phyloP scores from a whole-genome alignment of 2,797 vertebrate species.

The Chloroceryle inda region DNA sequence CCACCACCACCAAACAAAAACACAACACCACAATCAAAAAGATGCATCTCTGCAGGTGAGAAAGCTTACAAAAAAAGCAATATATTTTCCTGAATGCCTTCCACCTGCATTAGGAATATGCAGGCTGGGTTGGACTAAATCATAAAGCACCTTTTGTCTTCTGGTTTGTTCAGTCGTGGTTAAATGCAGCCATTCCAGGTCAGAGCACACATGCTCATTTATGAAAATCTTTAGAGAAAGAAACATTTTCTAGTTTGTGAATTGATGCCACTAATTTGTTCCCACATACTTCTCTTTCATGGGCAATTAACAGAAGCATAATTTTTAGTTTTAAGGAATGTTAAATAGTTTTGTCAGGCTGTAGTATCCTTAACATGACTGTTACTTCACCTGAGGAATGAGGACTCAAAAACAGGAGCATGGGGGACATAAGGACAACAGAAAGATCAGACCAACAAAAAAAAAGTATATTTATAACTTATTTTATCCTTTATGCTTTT shows the following conservation, averaged over 20 bases:
- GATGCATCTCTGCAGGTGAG: neutral
- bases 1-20: neutral
- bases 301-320: neutral
- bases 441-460: neutral
- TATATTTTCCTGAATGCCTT: neutral
- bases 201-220: neutral
- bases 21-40: neutral
- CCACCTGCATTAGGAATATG: conserved; percentile 58
- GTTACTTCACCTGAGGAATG: neutral
- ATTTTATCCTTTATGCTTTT: neutral
- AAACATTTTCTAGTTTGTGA: neutral
- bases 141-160: conserved; percentile 32
- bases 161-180: neutral
- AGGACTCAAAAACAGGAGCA: neutral
- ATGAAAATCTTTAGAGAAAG: neutral
- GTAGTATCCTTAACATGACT: neutral
- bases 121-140: neutral
- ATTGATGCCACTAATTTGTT: neutral
- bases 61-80: conserved; percentile 4
- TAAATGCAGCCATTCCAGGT: neutral
- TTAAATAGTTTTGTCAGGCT: neutral
- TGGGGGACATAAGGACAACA: neutral
- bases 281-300: neutral
- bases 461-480: neutral
- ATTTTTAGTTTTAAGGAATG: neutral